phyloP scores from a whole-genome alignment of 2,888 invertebrate species.

The Odontomyia ornata region DNA sequence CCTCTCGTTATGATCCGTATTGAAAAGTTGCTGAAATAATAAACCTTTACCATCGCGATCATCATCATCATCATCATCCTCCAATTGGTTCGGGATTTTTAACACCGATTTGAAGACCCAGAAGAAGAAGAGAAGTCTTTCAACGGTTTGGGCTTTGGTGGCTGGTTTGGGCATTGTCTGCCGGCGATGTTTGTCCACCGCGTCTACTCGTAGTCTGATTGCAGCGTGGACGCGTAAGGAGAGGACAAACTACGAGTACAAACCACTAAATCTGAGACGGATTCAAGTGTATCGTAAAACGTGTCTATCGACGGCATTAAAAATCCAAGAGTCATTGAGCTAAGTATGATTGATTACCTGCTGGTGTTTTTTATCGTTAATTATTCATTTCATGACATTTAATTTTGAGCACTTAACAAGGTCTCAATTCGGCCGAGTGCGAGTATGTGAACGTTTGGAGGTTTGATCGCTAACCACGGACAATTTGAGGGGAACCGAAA shows the following conservation, averaged over 20 bases:
- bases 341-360: slow-evolving; percentile 42
- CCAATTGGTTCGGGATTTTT: background rate
- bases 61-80: background rate
- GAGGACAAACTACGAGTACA: background rate
- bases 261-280: background rate
- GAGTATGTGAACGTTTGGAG: too few species aligned
- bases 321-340: slow-evolving; percentile 37
- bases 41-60: background rate
- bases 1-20: background rate
- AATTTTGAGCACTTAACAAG: slow-evolving; percentile 41
- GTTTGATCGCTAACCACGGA: background rate
- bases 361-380: slow-evolving; percentile 42
- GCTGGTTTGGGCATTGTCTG: background rate
- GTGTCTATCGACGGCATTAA: slow-evolving; percentile 40
- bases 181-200: background rate
- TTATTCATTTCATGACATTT: slow-evolving; percentile 42
- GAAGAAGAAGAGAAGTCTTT: background rate
- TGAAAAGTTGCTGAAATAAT: background rate
- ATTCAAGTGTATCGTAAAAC: slow-evolving; percentile 30
- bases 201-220: background rate
- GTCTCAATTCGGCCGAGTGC: background rate
- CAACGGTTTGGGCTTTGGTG: background rate
- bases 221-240: too few species aligned
- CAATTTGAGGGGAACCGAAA: background rate
- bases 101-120: too few species aligned